Percentiles rank a stretch among this genome's conserved stretches.
phyloP scores from a whole-genome alignment of 2,113 vertebrate genomes.

The Aegithalos caudatus region DNA sequence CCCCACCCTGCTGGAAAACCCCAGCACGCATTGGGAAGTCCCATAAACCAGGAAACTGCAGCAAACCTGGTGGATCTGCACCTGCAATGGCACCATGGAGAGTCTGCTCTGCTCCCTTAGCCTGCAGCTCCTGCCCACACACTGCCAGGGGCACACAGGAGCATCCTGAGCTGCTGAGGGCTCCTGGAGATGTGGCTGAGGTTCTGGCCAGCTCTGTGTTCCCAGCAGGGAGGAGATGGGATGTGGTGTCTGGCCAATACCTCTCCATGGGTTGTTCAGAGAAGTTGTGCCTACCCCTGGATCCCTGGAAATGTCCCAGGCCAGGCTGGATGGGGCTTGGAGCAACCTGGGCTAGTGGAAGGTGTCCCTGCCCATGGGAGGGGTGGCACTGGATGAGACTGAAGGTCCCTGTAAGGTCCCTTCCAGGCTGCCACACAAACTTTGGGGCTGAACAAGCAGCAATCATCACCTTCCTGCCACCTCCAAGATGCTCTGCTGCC shows the following conservation, averaged over 20 bases:
- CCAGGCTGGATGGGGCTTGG: background rate
- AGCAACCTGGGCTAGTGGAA: rapidly evolving
- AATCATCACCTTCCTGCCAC: background rate
- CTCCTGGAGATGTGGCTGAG: background rate
- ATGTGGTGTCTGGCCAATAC: background rate
- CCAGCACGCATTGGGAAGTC: background rate
- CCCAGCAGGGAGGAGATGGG: background rate
- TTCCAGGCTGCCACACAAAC: background rate
- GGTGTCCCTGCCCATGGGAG: background rate
- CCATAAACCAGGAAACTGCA: background rate
- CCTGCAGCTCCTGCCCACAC: background rate
- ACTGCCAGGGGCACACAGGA: rapidly evolving
- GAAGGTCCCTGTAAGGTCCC: background rate
- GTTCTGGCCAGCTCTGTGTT: background rate
- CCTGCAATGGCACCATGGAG: rapidly evolving
- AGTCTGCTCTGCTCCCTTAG: background rate
- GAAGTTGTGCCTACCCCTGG: background rate
- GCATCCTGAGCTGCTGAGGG: background rate
- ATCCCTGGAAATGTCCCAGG: background rate
- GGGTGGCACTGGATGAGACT: background rate
- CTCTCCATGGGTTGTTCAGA: background rate
- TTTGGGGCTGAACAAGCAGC: background rate
- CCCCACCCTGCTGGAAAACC: slow-evolving; percentile 38
- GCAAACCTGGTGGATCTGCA: background rate
- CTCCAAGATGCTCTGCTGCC: background rate